Conservation (phyloP, 1,140 invertebrate species). For the Portunus trituberculatus region DNA sequence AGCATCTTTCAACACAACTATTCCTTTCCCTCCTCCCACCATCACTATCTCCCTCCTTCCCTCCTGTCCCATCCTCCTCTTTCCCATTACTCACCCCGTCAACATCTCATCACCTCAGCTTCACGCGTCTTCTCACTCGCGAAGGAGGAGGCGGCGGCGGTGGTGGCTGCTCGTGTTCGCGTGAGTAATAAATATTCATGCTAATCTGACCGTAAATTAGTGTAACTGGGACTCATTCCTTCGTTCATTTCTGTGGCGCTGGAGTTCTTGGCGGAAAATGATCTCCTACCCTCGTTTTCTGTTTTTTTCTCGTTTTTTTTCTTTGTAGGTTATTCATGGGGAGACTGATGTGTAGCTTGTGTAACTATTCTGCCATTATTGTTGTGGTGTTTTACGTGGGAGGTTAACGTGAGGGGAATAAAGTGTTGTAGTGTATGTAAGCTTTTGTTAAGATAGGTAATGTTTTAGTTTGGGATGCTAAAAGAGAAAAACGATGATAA, state of each 20-base stretch:
- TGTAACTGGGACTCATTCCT: neutral
- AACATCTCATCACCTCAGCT: neutral
- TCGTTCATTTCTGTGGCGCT: neutral
- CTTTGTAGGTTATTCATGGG: neutral
- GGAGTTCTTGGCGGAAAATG: neutral
- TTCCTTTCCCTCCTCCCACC: neutral
- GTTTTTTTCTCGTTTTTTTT: neutral
- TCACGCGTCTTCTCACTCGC: neutral
- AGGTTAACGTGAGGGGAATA: too few species aligned
- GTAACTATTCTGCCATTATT: too few species aligned
- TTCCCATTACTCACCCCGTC: neutral
- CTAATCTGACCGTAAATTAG: constrained; percentile 47
- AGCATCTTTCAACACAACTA: neutral
- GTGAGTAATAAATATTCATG: constrained; percentile 30
- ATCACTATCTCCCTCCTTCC: neutral
- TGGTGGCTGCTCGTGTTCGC: neutral
- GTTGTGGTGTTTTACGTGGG: too few species aligned
- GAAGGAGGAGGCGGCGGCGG: neutral
- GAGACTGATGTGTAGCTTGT: too few species aligned
- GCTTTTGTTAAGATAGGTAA: too few species aligned
- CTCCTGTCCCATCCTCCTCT: neutral
- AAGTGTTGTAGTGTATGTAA: too few species aligned
- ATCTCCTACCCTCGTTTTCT: neutral
- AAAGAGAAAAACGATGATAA: too few species aligned
- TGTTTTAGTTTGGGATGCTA: too few species aligned